Evolutionary conservation across 2,888 invertebrate species (phyloP), one percentile per base, ranked within the genome.

Genomic region (Calameuta pallipes): DNA sequence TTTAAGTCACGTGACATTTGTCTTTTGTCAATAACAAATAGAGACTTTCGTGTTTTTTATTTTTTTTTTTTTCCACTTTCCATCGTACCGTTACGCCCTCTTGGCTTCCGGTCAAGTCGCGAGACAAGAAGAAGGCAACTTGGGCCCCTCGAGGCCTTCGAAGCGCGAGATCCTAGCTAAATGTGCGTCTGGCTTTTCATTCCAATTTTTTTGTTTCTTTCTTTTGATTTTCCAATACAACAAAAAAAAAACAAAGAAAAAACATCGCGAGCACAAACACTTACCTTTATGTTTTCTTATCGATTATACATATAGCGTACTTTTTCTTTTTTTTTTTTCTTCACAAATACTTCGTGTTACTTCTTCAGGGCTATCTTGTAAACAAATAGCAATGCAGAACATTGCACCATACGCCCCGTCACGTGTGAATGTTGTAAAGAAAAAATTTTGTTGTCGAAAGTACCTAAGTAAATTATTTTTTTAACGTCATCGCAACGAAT

Each of bases 241-340:
- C 23, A 56, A 9, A 41, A 6, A 56, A 56, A 78, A 77, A 69
- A 80, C 78, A 78, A 81, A 76, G 79, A 78, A 80, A 78, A 56
- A 23, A 56, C 56, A 56, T 56, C 56, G 56, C 23, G 9, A 56
- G 23, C 23, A 9, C 56, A 56, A 56, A 56, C 23, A 56, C 56
- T 23, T 56, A 56, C 56, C 9, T 56, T 56, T 56, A 56, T 56
- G 56, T 23, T 56, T 23, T 23, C 56, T 56, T 56, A 56, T 23
- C 56, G 56, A 56, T 56, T 56, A 56, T 56, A 34, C 75, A 77
- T 69, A 80, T 69, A 80, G 71, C 75, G n/a, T 75, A 77, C 56
- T 36, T 36, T 75, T 69, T 78, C 1, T 12, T 34, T 76, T 73
- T 75, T 77, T 71, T 71, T 79, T 75, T 31, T 69, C 70, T 56